Conservation (phyloP, 2,797 vertebrate genomes). For the Etheostoma perlongum region DNA sequence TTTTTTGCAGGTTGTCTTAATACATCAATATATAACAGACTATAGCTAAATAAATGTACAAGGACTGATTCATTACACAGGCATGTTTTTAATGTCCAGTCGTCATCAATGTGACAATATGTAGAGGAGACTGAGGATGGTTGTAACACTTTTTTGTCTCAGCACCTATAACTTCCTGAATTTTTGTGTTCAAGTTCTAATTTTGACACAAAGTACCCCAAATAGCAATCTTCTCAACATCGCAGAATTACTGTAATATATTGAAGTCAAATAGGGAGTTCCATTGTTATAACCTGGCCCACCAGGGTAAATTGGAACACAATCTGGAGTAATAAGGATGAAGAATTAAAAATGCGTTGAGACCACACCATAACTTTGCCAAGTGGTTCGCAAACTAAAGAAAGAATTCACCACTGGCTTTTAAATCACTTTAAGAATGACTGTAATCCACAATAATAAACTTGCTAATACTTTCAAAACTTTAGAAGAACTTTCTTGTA, state of each 20-base stretch:
- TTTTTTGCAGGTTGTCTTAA: neutral
- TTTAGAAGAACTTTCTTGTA: neutral
- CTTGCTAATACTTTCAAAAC: neutral
- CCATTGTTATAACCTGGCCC: too few species aligned
- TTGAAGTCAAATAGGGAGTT: too few species aligned
- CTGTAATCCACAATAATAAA: neutral
- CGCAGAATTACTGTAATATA: too few species aligned
- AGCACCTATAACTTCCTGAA: too few species aligned
- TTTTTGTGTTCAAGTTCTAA: too few species aligned
- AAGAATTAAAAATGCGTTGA: neutral
- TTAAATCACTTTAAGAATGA: neutral
- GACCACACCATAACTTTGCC: neutral
- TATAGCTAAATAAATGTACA: neutral
- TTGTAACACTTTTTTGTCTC: too few species aligned
- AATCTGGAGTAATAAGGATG: neutral
- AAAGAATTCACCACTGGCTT: neutral
- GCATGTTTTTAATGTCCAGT: neutral
- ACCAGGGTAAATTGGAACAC: too few species aligned
- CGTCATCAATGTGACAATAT: neutral
- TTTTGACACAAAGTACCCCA: too few species aligned
- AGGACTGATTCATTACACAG: neutral
- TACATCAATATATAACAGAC: neutral
- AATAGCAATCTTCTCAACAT: too few species aligned
- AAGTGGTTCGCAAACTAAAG: neutral
- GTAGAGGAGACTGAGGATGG: too few species aligned